Percentiles rank a stretch among this genome's conserved stretches.
Conservation (phyloP, 2,113 vertebrate species). For the Myiopsitta monachus region DNA sequence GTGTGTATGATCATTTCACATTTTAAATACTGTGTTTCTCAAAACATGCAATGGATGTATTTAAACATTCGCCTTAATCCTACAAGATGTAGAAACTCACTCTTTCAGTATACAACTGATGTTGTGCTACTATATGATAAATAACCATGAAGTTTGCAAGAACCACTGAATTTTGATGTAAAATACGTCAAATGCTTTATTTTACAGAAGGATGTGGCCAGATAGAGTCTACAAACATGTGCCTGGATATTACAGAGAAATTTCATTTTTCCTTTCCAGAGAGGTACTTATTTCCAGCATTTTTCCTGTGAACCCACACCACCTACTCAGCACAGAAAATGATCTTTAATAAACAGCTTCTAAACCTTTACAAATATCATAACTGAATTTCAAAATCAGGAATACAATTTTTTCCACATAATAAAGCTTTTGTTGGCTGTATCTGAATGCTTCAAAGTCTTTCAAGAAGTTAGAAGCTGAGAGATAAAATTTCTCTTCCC, state of each 20-base stretch:
- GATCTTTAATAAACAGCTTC: slow-evolving; percentile 30
- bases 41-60: not conserved
- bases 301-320: not conserved
- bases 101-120: not conserved
- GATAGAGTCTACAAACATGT: not conserved
- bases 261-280: not conserved
- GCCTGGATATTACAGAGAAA: not conserved
- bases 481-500: not conserved
- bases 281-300: not conserved
- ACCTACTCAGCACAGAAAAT: not conserved
- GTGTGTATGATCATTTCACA: not conserved
- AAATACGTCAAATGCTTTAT: not conserved
- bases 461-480: not conserved
- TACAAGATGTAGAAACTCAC: not conserved
- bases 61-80: not conserved
- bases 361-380: not conserved
- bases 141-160: not conserved
- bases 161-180: not conserved
- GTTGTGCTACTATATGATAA: not conserved
- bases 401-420: not conserved
- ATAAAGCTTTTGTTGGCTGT: not conserved
- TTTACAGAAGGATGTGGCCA: not conserved
- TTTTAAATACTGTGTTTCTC: not conserved
- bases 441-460: not conserved
- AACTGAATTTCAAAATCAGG: slow-evolving; percentile 1